Evolutionary conservation across 2,113 vertebrate genomes (phyloP).

Genomic region (Martes martes): DNA sequence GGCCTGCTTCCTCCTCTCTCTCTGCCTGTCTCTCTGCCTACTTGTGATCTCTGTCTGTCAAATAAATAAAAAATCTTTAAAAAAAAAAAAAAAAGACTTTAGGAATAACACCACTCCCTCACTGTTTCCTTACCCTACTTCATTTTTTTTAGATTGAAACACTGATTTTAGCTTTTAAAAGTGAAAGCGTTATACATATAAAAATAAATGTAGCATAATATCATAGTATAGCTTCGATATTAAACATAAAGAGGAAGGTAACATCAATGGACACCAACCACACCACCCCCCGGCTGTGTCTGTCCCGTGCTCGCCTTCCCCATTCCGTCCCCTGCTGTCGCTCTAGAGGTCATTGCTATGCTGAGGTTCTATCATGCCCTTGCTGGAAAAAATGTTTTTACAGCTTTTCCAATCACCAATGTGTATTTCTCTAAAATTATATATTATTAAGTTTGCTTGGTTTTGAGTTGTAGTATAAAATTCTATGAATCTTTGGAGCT

Average conservation of each 20-base stretch:
- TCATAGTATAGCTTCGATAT: not conserved
- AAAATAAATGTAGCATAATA: not conserved
- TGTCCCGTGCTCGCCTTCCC: accelerated
- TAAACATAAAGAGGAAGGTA: not conserved
- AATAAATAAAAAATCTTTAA: too few species aligned
- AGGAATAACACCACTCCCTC: not conserved
- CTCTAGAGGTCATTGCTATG: too few species aligned
- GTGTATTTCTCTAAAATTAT: not conserved
- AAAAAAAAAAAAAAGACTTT: not conserved
- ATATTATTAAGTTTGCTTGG: not conserved
- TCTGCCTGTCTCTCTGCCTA: too few species aligned
- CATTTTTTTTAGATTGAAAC: not conserved
- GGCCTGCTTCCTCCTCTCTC: too few species aligned
- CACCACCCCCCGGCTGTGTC: not conserved
- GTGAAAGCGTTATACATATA: not conserved
- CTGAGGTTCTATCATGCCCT: not conserved
- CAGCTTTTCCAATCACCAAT: not conserved
- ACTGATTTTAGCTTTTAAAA: not conserved
- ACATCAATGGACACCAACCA: too few species aligned
- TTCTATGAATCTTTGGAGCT: not conserved
- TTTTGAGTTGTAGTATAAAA: not conserved
- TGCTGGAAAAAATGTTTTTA: not conserved
- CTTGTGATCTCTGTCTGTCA: too few species aligned
- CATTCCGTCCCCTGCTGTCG: not conserved
- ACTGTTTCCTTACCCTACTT: not conserved